Conservation (phyloP, 1,140 invertebrate species). For the Lucilia sericata region DNA sequence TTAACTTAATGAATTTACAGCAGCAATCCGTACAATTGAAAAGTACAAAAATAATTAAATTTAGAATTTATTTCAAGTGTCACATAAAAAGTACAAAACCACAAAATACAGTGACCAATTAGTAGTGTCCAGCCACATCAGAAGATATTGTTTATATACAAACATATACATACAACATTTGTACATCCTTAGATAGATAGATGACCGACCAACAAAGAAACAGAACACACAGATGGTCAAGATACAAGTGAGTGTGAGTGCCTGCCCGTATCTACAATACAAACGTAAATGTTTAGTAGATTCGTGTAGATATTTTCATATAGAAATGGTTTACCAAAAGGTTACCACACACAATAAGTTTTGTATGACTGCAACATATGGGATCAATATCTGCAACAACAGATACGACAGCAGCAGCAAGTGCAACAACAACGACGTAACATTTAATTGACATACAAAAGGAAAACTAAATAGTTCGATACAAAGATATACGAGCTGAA, state of each 20-base stretch:
- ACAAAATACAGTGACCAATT: slow-evolving; percentile 14
- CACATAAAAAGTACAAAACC: neutral
- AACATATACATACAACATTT: no score
- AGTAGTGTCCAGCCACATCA: neutral
- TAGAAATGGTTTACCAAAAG: slow-evolving; percentile 17
- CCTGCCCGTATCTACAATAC: no score
- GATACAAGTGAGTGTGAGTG: neutral
- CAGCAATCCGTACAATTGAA: no score
- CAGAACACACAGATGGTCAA: neutral
- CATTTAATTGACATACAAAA: slow-evolving; percentile 20
- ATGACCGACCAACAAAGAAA: neutral
- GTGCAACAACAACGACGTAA: neutral
- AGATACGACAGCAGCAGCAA: neutral
- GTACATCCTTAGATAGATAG: no score
- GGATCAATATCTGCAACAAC: slow-evolving; percentile 2
- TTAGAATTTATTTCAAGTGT: slow-evolving; percentile 30
- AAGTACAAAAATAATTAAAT: slow-evolving; percentile 12
- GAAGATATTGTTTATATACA: no score
- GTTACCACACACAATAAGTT: slow-evolving; percentile 14
- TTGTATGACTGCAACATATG: slow-evolving; percentile 6
- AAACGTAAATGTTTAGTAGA: no score
- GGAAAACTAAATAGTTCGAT: neutral
- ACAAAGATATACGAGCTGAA: neutral
- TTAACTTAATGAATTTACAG: no score
- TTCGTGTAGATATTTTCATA: neutral